Conservation (phyloP, 2,888 invertebrate species). For the Tetropium fuscum region DNA sequence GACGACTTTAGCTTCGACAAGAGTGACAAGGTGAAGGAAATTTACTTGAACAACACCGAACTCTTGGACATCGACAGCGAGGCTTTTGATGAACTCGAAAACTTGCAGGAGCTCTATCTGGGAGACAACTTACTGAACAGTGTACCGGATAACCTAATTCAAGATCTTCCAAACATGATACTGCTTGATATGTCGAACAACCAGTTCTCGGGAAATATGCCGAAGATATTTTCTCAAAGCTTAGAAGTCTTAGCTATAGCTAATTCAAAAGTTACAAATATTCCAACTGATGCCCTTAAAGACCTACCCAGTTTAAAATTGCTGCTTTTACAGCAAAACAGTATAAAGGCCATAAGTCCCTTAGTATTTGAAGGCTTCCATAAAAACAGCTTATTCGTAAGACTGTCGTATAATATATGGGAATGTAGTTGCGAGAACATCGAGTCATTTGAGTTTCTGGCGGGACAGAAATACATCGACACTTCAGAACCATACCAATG, state of each 20-base stretch:
- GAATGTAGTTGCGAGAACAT: conserved; percentile 56
- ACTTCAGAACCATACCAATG: conserved; percentile 49
- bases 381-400: conserved; percentile 46
- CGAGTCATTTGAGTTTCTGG: conserved; percentile 53
- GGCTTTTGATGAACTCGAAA: conserved; percentile 55
- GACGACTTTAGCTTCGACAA: conserved; percentile 56
- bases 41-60: conserved; percentile 57
- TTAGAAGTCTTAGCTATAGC: conserved; percentile 57
- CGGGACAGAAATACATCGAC: conserved; percentile 45
- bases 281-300: conserved; percentile 51
- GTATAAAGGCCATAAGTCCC: conserved; percentile 53
- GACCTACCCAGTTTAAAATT: conserved; percentile 56
- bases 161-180: conserved; percentile 53
- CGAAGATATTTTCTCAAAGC: conserved; percentile 54
- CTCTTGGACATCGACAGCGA: conserved; percentile 54
- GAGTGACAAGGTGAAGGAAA: conserved; percentile 52
- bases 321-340: conserved; percentile 58
- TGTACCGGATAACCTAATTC: conserved; percentile 53
- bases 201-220: conserved; percentile 54
- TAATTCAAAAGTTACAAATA: conserved; percentile 54
- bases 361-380: conserved; percentile 48
- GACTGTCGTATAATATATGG: conserved; percentile 57
- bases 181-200: conserved; percentile 60
- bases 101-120: conserved; percentile 59
- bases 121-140: conserved; percentile 56